Percentiles rank a stretch among this genome's conserved stretches.
Evolutionary conservation across 1,140 invertebrate species (phyloP).

Genomic region (Wasmannia auropunctata): DNA sequence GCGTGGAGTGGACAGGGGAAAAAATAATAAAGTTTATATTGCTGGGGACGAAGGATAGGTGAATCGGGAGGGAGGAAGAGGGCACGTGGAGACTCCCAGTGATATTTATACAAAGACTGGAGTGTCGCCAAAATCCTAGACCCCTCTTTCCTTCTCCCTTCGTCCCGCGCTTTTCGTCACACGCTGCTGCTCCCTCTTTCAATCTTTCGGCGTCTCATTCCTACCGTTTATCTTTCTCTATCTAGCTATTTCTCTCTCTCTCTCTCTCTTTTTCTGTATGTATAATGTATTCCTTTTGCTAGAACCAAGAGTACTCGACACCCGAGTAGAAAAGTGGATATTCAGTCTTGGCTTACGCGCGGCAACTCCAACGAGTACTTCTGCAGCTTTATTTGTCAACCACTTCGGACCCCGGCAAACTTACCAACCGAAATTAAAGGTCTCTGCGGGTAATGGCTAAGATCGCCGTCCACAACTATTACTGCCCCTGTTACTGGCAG

Average conservation of each 20-base stretch:
- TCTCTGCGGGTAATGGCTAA: constrained; percentile 69
- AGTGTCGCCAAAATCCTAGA: constrained; percentile 83
- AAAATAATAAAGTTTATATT: constrained; percentile 58
- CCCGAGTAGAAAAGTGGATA: constrained; percentile 64
- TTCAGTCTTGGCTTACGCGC: constrained; percentile 72
- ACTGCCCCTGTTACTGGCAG: constrained; percentile 36
- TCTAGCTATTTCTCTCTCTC: constrained; percentile 11
- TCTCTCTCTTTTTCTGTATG: neutral
- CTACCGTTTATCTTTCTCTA: constrained; percentile 17
- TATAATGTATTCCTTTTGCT: constrained; percentile 22
- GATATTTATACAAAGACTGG: constrained; percentile 83
- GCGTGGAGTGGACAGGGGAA: constrained; percentile 46
- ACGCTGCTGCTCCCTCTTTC: constrained; percentile 27
- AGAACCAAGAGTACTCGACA: constrained; percentile 68
- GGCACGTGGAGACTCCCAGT: constrained; percentile 75
- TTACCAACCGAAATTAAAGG: constrained; percentile 73
- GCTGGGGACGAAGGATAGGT: constrained; percentile 16
- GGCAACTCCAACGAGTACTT: constrained; percentile 50
- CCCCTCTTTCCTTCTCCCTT: constrained; percentile 79
- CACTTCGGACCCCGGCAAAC: constrained; percentile 63
- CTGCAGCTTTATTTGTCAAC: constrained; percentile 78
- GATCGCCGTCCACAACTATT: constrained; percentile 46
- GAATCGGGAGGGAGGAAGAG: constrained; percentile 8
- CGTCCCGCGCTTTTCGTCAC: constrained; percentile 62
- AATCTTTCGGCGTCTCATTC: constrained; percentile 24